phyloP scores from a whole-genome alignment of 2,113 vertebrate species.

The Aptenodytes forsteri region DNA sequence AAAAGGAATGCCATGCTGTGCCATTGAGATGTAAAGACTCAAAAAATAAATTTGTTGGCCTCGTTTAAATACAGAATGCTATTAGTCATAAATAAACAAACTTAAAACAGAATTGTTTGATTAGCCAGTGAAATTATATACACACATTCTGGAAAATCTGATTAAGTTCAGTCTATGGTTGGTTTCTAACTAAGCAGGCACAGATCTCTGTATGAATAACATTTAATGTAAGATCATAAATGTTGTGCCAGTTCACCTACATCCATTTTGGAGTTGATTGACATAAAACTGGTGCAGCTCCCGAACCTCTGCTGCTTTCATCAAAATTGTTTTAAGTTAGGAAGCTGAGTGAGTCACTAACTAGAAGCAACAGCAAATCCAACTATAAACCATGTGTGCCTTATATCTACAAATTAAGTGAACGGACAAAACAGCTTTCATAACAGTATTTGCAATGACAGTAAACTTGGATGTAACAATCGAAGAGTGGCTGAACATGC shows the following conservation, averaged over 20 bases:
- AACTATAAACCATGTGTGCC: background rate
- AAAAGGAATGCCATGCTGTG: background rate
- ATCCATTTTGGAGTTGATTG: background rate
- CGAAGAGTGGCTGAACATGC: background rate
- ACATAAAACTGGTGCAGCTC: background rate
- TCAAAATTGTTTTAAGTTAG: background rate
- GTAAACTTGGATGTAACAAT: background rate
- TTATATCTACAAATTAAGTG: background rate
- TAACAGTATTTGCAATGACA: background rate
- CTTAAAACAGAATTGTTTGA: background rate
- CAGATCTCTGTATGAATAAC: background rate
- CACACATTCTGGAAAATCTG: background rate
- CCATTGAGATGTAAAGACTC: background rate
- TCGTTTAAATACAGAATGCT: background rate
- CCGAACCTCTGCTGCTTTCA: background rate
- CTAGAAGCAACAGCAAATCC: background rate
- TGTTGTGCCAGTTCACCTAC: background rate
- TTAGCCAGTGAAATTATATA: background rate
- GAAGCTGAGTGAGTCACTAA: background rate
- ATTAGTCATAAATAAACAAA: conserved; percentile 3
- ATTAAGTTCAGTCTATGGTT: background rate
- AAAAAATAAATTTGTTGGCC: background rate
- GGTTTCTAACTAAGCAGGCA: background rate
- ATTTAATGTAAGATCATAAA: background rate
- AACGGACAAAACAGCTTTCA: background rate